Evolutionary conservation across 2,888 invertebrate genomes (phyloP), one percentile per base, ranked within the genome.

Genomic region (Petrophora chlorosata): DNA sequence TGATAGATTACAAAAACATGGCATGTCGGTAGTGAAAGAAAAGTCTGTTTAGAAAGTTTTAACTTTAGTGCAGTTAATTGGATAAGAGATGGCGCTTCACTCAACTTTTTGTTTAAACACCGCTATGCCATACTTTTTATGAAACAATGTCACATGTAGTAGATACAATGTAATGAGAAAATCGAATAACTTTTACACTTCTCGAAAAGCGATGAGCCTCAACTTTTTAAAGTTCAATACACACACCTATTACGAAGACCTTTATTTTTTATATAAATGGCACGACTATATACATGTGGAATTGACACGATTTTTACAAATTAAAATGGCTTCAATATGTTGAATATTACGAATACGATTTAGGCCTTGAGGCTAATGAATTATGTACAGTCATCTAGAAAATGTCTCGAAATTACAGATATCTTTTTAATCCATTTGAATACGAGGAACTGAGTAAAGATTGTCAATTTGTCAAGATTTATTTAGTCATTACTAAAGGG

Each of bases 201-300:
- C 17, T 30, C 40, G 19, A 36, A 19, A 41, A 47, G 47, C 55
- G 58, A 64, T 69, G 74, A 82, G 75, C 73, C 71, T 73, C 78
- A 63, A 70, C 62, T 63, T 65, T 65, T 61, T 62, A 73, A 71
- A 71, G 62, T 65, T 69, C 63, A 67, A 68, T 74, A 79, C 72
- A 82, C 75, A 72, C 73, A 74, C 59, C 79, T 23, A 23, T 67
- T 62, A 64, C 66, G 79, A 76, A 67, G 69, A 67, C 65, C 61
- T 67, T 70, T 67, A 62, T 50, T 58, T n/a, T 48, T 63, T 63
- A 66, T 63, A 65, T 63, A 57, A 80, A 89, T 89, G 88, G 89
- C 89, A 89, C 89, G 68, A 80, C 76, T 89, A 89, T 89, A 70
- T 88, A 88, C 88, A 89, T 71, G 67, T 74, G 86, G 79, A 88